These are phyloP conservation scores for Eupithecia centaureata DNA, from an alignment of 2,888 invertebrate species.

Conservation along the genomic window DNA sequence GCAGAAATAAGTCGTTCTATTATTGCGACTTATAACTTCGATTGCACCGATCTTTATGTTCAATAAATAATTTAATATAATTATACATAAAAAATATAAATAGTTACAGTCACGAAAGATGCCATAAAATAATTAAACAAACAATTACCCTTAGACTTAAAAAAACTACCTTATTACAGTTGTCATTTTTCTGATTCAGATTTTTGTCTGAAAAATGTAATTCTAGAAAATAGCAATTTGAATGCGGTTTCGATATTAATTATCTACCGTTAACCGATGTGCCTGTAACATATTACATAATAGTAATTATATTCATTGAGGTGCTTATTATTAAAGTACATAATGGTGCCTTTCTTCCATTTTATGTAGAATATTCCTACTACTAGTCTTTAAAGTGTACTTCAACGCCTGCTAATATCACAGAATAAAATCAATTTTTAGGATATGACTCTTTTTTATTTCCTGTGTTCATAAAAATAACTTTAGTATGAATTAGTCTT, in stretches of 20 bases:
- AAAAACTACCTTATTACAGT: not conserved
- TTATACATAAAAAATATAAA: not conserved
- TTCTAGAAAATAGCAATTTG: not conserved
- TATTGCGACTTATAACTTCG: not conserved
- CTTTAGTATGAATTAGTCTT: not conserved
- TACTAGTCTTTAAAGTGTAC: slow-evolving; percentile 71
- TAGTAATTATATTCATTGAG: slow-evolving; percentile 60
- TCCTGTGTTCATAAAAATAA: not conserved
- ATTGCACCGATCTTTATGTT: not conserved
- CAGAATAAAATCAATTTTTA: slow-evolving; percentile 16
- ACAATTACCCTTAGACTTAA: no score
- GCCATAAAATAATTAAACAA: slow-evolving; percentile 47
- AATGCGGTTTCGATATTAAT: slow-evolving; percentile 12
- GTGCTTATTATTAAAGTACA: slow-evolving; percentile 63
- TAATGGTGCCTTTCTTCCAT: slow-evolving; percentile 57
- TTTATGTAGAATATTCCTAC: slow-evolving; percentile 62
- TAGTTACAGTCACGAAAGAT: slow-evolving; percentile 38
- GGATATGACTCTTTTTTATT: not conserved
- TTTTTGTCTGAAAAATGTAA: not conserved
- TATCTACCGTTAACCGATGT: slow-evolving; percentile 57
- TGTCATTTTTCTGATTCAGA: not conserved
- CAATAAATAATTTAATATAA: not conserved
- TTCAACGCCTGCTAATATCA: slow-evolving; percentile 46
- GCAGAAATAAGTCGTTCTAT: not conserved
- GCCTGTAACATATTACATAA: slow-evolving; percentile 64